Evolutionary conservation across 2,797 vertebrate species (phyloP).

Genomic region (Acridotheres tristis): DNA sequence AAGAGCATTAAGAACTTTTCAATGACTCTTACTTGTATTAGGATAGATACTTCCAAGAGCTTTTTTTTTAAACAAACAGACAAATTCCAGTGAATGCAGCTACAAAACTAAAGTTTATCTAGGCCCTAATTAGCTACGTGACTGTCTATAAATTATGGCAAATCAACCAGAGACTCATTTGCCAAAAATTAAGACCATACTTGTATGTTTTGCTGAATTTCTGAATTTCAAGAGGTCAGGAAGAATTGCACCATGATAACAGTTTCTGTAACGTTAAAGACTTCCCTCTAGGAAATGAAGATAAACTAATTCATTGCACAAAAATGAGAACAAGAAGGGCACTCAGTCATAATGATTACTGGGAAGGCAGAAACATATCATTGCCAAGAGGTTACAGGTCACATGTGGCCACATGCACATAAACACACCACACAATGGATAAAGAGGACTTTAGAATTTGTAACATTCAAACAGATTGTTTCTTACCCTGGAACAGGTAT

Average conservation of each 20-base stretch:
- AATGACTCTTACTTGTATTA: background rate
- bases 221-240: background rate
- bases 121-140: background rate
- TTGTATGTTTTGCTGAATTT: background rate
- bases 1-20: background rate
- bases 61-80: background rate
- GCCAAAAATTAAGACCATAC: background rate
- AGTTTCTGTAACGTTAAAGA: background rate
- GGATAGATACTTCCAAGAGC: background rate
- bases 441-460: background rate
- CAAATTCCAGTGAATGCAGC: background rate
- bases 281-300: background rate
- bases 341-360: background rate
- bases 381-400: background rate
- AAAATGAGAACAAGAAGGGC: background rate
- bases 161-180: background rate
- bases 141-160: background rate
- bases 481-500: slow-evolving; percentile 89
- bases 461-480: background rate
- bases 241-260: background rate
- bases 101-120: background rate
- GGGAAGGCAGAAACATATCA: background rate
- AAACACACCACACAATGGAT: background rate
- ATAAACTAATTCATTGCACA: background rate
- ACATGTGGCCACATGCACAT: background rate